Evolutionary conservation across 2,797 vertebrate genomes (phyloP), one percentile per base, ranked within the genome.

Genomic region (Acanthiza pusilla): DNA sequence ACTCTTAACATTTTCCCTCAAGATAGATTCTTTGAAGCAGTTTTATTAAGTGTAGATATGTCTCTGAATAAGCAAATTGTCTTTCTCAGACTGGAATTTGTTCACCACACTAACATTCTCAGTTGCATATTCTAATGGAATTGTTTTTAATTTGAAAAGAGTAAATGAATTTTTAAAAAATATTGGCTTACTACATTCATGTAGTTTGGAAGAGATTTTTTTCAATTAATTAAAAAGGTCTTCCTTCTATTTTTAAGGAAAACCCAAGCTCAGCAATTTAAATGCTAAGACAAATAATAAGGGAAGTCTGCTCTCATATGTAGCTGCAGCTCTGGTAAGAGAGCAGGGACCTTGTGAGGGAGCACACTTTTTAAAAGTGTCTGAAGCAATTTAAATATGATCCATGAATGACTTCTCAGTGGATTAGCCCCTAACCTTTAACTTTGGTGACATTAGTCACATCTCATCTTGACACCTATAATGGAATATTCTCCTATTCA

Each of bases 371-470:
- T 93, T 16, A 63, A 93, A 95, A 91, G 70, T 68, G 78, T 95
- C 90, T 62, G 43, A 93, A 96, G 66, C 78, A 95, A 96, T 97
- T 97, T 97, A 94, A 97, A 94, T 91, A 73, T 63, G 74, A 93
- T 93, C 93, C 67, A 3, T 94, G 88, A 96, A 96, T 91, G 92
- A 96, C 51, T 96, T 93, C 47, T 57, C 85, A 86, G 80, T 96
- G 85, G 86, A 97, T 97, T 97, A 97, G 91, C 92, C 81, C 85
- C 97, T 95, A 94, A 97, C 94, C 95, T 97, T 97, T 98, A 94
- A 76, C 90, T 95, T 94, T n/a, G 16, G 26, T 96, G 87, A 93
- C 58, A 94, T 94, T 96, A 94, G 60, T 96, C 85, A 96, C 93
- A 86, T 96, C 63, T 96, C 92, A 83, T 88, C 96, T 94, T 97